Percentiles rank a stretch among this genome's conserved stretches.
Evolutionary conservation across 2,888 invertebrate genomes (phyloP).

Genomic region (Amiota mariae): DNA sequence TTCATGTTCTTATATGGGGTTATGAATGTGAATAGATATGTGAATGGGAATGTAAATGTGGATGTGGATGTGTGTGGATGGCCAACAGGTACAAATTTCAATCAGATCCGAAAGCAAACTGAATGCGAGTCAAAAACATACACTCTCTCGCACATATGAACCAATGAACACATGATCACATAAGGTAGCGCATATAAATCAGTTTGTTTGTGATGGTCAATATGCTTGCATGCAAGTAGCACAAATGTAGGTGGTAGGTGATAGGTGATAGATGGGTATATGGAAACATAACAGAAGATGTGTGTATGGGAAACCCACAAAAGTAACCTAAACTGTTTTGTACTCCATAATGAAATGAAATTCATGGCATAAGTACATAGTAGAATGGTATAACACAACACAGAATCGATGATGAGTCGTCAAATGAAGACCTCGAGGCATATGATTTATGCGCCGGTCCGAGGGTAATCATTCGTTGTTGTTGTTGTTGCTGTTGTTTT

Average conservation of each 20-base stretch:
- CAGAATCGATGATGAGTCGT: background rate
- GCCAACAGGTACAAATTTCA: constrained; percentile 10
- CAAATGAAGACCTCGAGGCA: background rate
- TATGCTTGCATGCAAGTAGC: too few species aligned
- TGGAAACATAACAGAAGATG: too few species aligned
- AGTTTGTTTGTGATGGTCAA: background rate
- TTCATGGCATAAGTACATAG: background rate
- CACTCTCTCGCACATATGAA: too few species aligned
- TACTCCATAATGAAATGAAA: background rate
- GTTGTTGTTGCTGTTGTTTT: too few species aligned
- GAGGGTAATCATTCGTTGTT: constrained; percentile 1
- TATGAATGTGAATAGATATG: too few species aligned
- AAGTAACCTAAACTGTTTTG: background rate
- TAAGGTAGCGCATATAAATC: constrained; percentile 12
- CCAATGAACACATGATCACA: background rate
- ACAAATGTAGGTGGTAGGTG: too few species aligned
- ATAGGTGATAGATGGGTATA: too few species aligned
- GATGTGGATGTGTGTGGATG: background rate
- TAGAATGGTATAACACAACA: background rate
- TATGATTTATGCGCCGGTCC: constrained; percentile 4
- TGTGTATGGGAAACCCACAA: too few species aligned
- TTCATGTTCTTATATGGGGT: too few species aligned
- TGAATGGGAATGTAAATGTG: too few species aligned
- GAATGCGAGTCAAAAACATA: background rate
- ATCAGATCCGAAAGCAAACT: constrained; percentile 12